phyloP scores from a whole-genome alignment of 2,113 vertebrate genomes.

The Elgaria multicarinata region DNA sequence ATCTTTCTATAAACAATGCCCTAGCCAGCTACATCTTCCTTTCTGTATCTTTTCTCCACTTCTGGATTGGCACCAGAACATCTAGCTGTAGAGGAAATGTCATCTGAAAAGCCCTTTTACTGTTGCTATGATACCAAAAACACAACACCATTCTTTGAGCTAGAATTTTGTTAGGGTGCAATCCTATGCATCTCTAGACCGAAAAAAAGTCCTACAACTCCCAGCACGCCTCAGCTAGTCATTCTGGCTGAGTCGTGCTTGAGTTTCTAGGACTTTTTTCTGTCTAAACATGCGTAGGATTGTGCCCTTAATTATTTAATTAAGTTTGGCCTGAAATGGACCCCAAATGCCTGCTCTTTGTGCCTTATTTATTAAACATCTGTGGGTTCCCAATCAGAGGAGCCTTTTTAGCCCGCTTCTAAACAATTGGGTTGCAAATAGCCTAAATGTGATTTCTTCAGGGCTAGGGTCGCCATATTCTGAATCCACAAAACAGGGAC shows the following conservation, averaged over 20 bases:
- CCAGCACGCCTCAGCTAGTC: no score
- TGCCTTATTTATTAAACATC: neutral
- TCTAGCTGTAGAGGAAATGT: neutral
- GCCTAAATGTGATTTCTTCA: fast-evolving
- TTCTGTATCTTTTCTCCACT: neutral
- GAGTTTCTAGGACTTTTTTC: no score
- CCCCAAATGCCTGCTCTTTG: neutral
- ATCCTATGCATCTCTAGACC: no score
- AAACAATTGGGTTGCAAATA: neutral
- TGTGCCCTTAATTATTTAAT: neutral
- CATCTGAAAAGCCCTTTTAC: neutral
- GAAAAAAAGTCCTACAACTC: no score
- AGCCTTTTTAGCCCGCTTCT: neutral
- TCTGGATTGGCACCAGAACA: neutral
- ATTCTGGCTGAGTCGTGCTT: no score
- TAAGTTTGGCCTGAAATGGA: neutral
- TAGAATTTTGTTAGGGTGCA: neutral
- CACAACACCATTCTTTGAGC: neutral
- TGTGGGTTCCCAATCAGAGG: neutral
- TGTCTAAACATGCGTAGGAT: no score
- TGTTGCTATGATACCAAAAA: neutral
- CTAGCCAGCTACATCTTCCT: neutral
- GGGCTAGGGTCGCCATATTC: no score
- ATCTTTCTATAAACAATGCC: neutral
- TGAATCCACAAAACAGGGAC: no score